Evolutionary conservation across 2,113 vertebrate species (phyloP), one percentile per base, ranked within the genome.

Genomic region (Albula glossodonta): DNA sequence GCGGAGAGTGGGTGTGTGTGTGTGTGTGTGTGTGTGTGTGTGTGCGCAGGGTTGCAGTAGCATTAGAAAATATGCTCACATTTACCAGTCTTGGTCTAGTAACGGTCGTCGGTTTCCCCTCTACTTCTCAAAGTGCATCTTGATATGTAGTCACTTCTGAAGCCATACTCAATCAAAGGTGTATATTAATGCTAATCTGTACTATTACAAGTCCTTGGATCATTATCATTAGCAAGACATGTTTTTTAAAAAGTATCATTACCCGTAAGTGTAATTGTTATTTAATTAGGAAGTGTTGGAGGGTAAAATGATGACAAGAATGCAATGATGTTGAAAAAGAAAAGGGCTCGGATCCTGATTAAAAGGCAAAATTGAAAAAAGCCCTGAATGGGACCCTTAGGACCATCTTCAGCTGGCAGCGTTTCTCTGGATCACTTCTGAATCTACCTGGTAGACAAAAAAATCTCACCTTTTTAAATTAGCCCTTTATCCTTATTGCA

Each of bases 1-100:
- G 31, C 31, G 31, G 93, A 95, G 94, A 95, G 94, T 93, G 95
- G 92, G 94, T 96, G 93, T 93, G 96, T 94, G 95, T 95, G 95
- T 95, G 95, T 92, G 84, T 81, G 80, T 95, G 95, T 92, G 84
- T 81, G 80, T 51, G 95, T 96, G 96, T 96, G 95, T 95, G 96
- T 95, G 95, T 96, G 95, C 94, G 94, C 95, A 93, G 94, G 91
- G 80, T 87, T 87, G 78, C 51, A 83, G 85, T 17, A 22, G 56
- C 92, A 90, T 91, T 93, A 94, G 87, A 93, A 93, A 94, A 95
- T 95, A 93, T 41, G 31, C 93, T 95, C 41, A 77, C 52, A 53
- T 70, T 86, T 50, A 6, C 31, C 50, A 25, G 77, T 56, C 8
- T 80, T 57, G 48, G 66, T 74, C 17, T 49, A 74, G 51, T 12